These are phyloP conservation scores for Nemotelus nigrinus DNA, from an alignment of 2,888 invertebrate species.

Conservation along the genomic window DNA sequence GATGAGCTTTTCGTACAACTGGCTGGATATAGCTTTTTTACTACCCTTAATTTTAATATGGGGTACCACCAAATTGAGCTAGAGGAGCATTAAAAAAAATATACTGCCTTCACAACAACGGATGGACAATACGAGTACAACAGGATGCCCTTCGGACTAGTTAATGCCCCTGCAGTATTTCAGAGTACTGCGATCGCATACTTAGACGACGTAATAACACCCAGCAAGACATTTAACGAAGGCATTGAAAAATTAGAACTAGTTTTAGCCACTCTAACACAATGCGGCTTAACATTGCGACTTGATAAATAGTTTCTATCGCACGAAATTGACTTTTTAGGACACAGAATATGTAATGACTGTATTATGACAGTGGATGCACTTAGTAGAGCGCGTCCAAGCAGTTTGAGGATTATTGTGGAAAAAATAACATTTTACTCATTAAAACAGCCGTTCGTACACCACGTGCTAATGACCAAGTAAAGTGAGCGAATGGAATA, in stretches of 20 bases:
- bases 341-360: conserved; percentile 5
- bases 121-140: not conserved
- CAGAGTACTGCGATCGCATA: not conserved
- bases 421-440: too few species aligned
- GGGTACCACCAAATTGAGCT: conserved; percentile 60
- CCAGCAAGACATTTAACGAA: not conserved
- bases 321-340: conserved; percentile 13
- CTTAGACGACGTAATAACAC: not conserved
- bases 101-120: not conserved
- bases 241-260: not conserved
- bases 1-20: too few species aligned
- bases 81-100: conserved; percentile 42
- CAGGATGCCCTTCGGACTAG: not conserved
- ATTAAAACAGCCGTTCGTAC: too few species aligned
- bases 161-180: too few species aligned
- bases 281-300: conserved; percentile 15
- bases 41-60: conserved; percentile 56
- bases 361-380: conserved; percentile 23
- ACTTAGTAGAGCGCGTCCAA: conserved; percentile 18
- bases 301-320: conserved; percentile 11
- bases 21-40: conserved; percentile 50
- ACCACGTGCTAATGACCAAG: too few species aligned
- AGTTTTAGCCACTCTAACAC: not conserved
- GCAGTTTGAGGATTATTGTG: too few species aligned
- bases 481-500: too few species aligned